Conservation (phyloP, 2,797 vertebrate genomes). For the Euthynnus affinis region DNA sequence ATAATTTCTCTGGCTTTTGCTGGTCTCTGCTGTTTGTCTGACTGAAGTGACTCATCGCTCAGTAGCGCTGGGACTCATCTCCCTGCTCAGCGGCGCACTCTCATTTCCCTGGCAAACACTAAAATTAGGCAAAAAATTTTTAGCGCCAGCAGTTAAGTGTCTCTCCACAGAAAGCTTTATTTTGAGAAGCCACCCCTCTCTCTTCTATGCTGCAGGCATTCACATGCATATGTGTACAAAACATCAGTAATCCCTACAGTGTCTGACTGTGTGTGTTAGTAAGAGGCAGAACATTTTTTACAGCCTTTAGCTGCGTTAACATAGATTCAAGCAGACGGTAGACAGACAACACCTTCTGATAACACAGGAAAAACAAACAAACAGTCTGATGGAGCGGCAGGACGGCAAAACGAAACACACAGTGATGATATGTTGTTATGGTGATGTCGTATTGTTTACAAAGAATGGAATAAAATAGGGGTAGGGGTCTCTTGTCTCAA, state of each 20-base stretch:
- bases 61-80: slow-evolving; percentile 26
- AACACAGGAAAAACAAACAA: no score
- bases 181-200: slow-evolving; percentile 49
- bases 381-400: no score
- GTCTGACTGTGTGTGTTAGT: slow-evolving; percentile 8
- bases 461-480: no score
- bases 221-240: slow-evolving; percentile 41
- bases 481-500: no score
- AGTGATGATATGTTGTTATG: no score
- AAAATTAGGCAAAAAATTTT: slow-evolving; percentile 45
- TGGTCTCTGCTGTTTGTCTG: slow-evolving; percentile 36
- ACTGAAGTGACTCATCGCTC: slow-evolving; percentile 63
- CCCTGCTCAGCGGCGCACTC: slow-evolving; percentile 18
- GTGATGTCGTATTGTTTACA: no score
- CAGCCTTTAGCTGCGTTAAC: slow-evolving; percentile 9
- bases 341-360: no score
- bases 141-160: slow-evolving; percentile 34
- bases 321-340: no score
- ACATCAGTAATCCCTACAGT: slow-evolving; percentile 37
- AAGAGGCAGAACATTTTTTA: background rate
- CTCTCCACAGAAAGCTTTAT: slow-evolving; percentile 48
- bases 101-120: slow-evolving; percentile 41
- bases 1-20: background rate
- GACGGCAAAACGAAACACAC: no score
- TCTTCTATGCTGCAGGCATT: slow-evolving; percentile 40